These are phyloP conservation scores for Heliconius charithonia DNA, from an alignment of 2,888 invertebrate species.

Conservation along the genomic window DNA sequence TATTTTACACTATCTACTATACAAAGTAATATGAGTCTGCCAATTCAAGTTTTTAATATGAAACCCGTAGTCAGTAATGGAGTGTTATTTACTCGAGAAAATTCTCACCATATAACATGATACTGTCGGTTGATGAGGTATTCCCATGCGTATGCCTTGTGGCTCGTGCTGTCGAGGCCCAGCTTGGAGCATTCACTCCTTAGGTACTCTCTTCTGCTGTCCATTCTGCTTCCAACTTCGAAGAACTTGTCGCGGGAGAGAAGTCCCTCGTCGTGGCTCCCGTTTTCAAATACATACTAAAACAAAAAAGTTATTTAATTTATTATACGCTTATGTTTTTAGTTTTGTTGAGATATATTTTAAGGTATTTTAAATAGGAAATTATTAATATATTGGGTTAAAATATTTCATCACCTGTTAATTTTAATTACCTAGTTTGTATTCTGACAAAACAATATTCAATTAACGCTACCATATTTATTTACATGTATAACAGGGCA, in stretches of 20 bases:
- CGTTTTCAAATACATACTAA: slow-evolving; percentile 78
- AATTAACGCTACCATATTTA: background rate
- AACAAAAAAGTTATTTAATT: slow-evolving; percentile 59
- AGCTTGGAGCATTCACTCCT: slow-evolving; percentile 84
- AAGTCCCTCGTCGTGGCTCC: slow-evolving; percentile 71
- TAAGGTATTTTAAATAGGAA: background rate
- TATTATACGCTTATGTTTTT: background rate
- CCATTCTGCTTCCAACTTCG: slow-evolving; percentile 85
- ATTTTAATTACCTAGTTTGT: background rate
- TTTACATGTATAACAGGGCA: no score
- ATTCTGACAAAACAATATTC: background rate
- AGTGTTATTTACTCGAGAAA: slow-evolving; percentile 12
- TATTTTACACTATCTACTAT: background rate
- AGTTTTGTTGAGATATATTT: background rate
- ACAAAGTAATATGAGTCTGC: slow-evolving; percentile 12
- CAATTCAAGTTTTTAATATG: slow-evolving; percentile 13
- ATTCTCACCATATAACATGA: slow-evolving; percentile 89
- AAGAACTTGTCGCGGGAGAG: slow-evolving; percentile 80
- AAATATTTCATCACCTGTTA: background rate
- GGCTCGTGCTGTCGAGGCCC: slow-evolving; percentile 85
- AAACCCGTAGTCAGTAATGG: slow-evolving; percentile 13
- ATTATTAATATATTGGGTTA: background rate
- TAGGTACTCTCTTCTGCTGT: slow-evolving; percentile 83
- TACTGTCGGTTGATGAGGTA: slow-evolving; percentile 91
- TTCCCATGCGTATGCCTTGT: slow-evolving; percentile 93